A percentile compares a stretch with the other conserved stretches of the same genome.
Evolutionary conservation across 2,113 vertebrate species (phyloP).

Genomic region (Hucho hucho): DNA sequence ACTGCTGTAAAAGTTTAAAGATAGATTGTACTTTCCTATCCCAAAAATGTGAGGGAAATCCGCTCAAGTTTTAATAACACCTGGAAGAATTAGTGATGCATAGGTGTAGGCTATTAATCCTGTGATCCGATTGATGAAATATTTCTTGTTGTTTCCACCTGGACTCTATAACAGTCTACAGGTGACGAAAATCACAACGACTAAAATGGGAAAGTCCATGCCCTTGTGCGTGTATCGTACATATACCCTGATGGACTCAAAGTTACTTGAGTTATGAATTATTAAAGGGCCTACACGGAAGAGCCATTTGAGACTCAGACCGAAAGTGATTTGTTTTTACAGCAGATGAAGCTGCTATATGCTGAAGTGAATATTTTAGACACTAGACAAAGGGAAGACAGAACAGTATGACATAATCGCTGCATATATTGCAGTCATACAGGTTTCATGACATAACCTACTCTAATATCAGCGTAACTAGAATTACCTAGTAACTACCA

Average conservation of each 20-base stretch:
- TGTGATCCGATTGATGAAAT: no score
- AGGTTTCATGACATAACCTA: no score
- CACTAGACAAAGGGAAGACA: background rate
- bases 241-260: conserved; percentile 34
- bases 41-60: no score
- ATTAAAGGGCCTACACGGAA: conserved; percentile 50
- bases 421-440: background rate
- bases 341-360: background rate
- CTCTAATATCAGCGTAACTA: no score
- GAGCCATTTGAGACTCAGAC: conserved; percentile 40
- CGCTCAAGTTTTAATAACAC: no score
- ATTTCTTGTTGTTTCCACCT: background rate
- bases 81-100: no score
- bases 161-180: background rate
- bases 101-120: no score
- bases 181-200: background rate
- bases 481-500: no score
- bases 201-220: conserved; percentile 45
- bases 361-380: background rate
- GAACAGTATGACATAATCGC: background rate
- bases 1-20: no score
- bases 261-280: conserved; percentile 30
- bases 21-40: no score
- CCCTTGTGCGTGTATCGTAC: conserved; percentile 31
- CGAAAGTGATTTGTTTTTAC: conserved; percentile 33